Conservation (phyloP, 2,888 invertebrate genomes). For the Empis stercorea region DNA sequence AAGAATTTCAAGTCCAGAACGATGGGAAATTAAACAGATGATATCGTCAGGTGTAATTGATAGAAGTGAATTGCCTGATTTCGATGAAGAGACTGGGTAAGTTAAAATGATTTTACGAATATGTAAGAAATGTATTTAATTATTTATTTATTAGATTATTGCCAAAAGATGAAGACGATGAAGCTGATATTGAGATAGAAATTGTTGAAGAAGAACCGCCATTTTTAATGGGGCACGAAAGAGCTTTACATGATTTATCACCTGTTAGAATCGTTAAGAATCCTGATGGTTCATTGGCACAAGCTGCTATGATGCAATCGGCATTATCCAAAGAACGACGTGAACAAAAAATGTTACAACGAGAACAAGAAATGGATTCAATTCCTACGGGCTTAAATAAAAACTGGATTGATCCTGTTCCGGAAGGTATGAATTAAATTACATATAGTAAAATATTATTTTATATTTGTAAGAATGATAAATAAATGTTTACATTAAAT, state of each 20-base stretch:
- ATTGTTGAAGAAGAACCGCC: constrained; percentile 97
- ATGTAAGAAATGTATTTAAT: too few species aligned
- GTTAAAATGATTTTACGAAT: neutral
- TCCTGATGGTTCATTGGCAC: constrained; percentile 96
- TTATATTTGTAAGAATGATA: too few species aligned
- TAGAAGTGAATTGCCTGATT: constrained; percentile 89
- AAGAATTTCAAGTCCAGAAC: constrained; percentile 88
- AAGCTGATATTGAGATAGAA: constrained; percentile 97
- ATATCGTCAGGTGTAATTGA: constrained; percentile 83
- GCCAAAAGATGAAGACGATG: constrained; percentile 84
- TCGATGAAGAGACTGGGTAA: constrained; percentile 91
- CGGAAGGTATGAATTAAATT: constrained; percentile 48
- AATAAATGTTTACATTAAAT: too few species aligned
- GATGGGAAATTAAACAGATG: constrained; percentile 98
- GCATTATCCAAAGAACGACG: constrained; percentile 94
- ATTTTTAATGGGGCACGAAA: constrained; percentile 86
- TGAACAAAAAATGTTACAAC: constrained; percentile 90
- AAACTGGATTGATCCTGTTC: constrained; percentile 94
- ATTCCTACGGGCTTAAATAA: constrained; percentile 72
- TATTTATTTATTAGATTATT: constrained; percentile 41
- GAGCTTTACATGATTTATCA: constrained; percentile 81
- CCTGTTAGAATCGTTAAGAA: constrained; percentile 95
- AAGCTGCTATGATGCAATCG: constrained; percentile 99
- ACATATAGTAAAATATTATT: too few species aligned
- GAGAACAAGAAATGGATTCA: constrained; percentile 84